These are phyloP conservation scores for Thamnaconus septentrionalis DNA, from an alignment of 2,113 vertebrate species.

Conservation along the genomic window DNA sequence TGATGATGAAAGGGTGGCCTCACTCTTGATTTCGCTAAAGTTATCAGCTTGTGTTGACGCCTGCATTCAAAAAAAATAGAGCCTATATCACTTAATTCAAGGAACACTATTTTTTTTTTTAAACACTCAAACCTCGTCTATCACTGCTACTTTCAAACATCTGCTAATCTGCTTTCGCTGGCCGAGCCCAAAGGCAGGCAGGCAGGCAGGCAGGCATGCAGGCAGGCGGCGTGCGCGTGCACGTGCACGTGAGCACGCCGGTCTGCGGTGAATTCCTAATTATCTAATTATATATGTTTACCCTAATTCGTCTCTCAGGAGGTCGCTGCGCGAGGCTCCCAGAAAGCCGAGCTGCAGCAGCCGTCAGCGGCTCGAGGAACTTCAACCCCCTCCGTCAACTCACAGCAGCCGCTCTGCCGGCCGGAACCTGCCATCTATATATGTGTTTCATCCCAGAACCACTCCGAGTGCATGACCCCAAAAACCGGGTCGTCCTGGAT, in stretches of 20 bases:
- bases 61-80: background rate
- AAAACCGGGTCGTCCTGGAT: too few relatives aligned
- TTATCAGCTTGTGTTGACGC: constrained; percentile 16
- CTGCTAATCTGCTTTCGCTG: constrained; percentile 63
- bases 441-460: constrained; percentile 48
- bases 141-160: constrained; percentile 63
- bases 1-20: constrained; percentile 46
- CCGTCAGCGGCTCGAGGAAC: constrained; percentile 58
- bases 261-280: constrained; percentile 68
- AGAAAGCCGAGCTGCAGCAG: constrained; percentile 50
- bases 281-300: constrained; percentile 80
- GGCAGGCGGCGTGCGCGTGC: constrained; percentile 25
- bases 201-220: constrained; percentile 40
- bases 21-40: constrained; percentile 26
- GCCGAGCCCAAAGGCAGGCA: constrained; percentile 44
- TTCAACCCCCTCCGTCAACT: constrained; percentile 39
- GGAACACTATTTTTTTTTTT: too few relatives aligned
- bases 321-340: constrained; percentile 29
- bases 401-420: constrained; percentile 47
- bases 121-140: constrained; percentile 25
- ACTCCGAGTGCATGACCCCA: background rate
- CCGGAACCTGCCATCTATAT: constrained; percentile 56
- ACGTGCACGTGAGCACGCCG: constrained; percentile 27
- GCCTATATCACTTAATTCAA: background rate
- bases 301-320: constrained; percentile 73